Evolutionary conservation across 2,113 vertebrate species (phyloP).

Genomic region (Falco punctatus): DNA sequence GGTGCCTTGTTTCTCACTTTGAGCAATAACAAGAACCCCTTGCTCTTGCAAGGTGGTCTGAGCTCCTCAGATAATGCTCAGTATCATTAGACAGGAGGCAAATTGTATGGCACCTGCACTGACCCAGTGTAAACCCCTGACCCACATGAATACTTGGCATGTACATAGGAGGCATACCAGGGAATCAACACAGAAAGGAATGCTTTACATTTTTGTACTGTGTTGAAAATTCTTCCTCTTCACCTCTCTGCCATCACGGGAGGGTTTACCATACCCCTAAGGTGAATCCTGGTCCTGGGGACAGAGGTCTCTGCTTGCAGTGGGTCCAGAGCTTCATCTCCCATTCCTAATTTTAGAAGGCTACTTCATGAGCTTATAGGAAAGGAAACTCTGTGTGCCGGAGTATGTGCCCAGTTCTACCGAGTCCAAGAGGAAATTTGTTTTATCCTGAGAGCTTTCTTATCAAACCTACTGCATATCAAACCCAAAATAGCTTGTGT

Average conservation of each 20-base stretch:
- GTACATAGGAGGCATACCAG: not conserved
- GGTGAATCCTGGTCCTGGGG: not conserved
- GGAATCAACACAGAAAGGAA: not conserved
- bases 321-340: not conserved
- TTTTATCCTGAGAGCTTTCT: slow-evolving; percentile 67
- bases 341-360: slow-evolving; percentile 60
- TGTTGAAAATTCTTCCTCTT: not conserved
- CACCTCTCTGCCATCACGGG: not conserved
- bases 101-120: not conserved
- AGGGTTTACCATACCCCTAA: not conserved
- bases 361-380: slow-evolving; percentile 12
- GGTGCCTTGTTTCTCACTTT: not conserved
- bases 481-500: slow-evolving; percentile 47
- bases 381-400: slow-evolving; percentile 54
- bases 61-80: not conserved
- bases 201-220: no score
- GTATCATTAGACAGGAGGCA: not conserved
- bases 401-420: slow-evolving; percentile 39
- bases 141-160: not conserved
- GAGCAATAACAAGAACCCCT: not conserved
- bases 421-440: slow-evolving; percentile 61
- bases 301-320: not conserved
- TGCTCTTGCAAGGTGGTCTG: accelerated
- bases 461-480: slow-evolving; percentile 62
- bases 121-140: not conserved